Base-by-base conservation (phyloP, 2,888 invertebrate species). In the Bedellia somnulentella region DNA sequence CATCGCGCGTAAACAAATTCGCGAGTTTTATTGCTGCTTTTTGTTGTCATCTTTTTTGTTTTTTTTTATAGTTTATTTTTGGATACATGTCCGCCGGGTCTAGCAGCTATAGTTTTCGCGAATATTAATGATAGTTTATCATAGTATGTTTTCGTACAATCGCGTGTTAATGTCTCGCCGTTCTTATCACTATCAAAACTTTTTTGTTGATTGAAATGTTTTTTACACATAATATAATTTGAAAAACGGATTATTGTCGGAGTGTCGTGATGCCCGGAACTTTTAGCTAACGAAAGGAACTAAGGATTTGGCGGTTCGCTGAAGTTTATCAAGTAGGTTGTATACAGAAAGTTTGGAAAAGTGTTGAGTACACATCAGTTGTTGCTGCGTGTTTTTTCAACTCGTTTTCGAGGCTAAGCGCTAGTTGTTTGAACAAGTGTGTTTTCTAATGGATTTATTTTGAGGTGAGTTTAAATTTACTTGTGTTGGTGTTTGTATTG, bases 361-460 rank as follows among this genome's bases (percentile, higher is more conserved):
- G 35, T 35, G 31, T 29, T 25, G 26, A 31, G 16, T 17, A 35
- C 30, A 35, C 32, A 30, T 27, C 16, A 33, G 33, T 29, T 36
- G 36, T 68, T 61, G 58, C 55, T 63, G 56, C 64, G 67, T 71
- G 68, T 73, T 75, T 73, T 75, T 75, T 73, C 70, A 68, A 68
- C 68, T 68, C 66, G 68, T 70, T 71, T 75, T 71, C 73, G 73
- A 73, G 73, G 73, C 71, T 73, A 68, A 71, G 70, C 73, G 73
- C 63, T 73, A 68, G 70, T 66, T 75, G 73, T 75, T 75, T 75
- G 71, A 73, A 75, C 75, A 73, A 75, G 71, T 75, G 75, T 75
- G 73, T 75, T 73, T 75, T 75, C 75, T 75, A 75, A 75, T 75
- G 75, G 75, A 73, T 73, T 73, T 75, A 73, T 75, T 75, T 73